Percentiles rank a stretch among this genome's conserved stretches.
Conservation (phyloP, 2,113 vertebrate genomes). For the Sialia sialis region DNA sequence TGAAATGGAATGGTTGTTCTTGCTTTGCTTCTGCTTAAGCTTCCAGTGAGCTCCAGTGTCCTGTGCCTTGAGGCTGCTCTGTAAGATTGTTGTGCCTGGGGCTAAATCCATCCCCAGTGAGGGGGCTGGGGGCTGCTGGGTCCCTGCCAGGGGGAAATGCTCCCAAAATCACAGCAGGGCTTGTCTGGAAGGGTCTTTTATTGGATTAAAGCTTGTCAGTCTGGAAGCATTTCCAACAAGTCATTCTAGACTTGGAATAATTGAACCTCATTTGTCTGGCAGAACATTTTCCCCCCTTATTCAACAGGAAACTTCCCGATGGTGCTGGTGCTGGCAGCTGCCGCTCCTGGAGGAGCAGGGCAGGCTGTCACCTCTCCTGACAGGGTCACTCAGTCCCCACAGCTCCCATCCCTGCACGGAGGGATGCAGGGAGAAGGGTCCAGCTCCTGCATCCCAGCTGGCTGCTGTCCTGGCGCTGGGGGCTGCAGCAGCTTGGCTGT, state of each 20-base stretch:
- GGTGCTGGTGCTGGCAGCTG: neutral
- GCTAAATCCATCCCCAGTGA: neutral
- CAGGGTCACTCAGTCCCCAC: neutral
- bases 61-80: neutral
- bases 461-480: neutral
- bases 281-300: neutral
- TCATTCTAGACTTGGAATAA: neutral
- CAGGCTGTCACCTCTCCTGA: neutral
- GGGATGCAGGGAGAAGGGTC: neutral
- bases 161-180: neutral
- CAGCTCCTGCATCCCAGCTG: neutral
- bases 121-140: neutral
- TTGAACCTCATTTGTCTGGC: neutral
- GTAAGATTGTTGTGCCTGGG: neutral
- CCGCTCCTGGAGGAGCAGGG: neutral
- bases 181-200: neutral
- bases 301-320: neutral
- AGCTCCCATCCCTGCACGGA: neutral
- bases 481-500: neutral
- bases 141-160: neutral
- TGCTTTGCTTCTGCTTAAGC: neutral
- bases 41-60: neutral
- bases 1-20: neutral
- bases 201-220: neutral
- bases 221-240: neutral